Base-by-base conservation (phyloP, 2,113 vertebrate species). In the Ceuthmochares aereus region DNA sequence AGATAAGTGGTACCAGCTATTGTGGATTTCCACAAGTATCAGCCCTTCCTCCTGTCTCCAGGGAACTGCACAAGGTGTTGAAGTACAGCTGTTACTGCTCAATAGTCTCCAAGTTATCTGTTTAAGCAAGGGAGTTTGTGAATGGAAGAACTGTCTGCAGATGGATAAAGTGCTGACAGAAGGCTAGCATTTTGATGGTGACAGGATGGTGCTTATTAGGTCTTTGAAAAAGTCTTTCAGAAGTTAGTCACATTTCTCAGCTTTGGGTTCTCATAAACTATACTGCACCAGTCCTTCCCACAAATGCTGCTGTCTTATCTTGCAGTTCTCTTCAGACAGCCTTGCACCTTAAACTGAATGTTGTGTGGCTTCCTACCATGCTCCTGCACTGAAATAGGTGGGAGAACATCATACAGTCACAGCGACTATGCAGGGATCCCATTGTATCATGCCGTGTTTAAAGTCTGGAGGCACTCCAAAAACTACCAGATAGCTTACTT, bases 361-460 rank as follows among this genome's bases (percentile, higher is more conserved):
- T 49, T 47, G 45, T 34, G 26, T 70, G 52, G 10, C n/a, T 92
- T 90, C 42, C 30, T 54, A 62, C 19, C 5, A 10, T 9, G 42
- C 22, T 77, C 29, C 59, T 4, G 37, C 67, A 45, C 19, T 72
- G 32, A 85, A 75, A 26, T 73, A 22, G 26, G 2, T 74, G 55
- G 16, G 36, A 43, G 26, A 87, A 32, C 32, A 25, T 43, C 0
- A 0, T 45, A 25, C 23, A 30, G 47, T 30, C 43, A 29, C 29
- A 52, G 40, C 17, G 19, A 32, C 60, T 43, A 3, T 40, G n/a
- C 7, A 69, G 7, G 18, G 12, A 70, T 59, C 18, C 18, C 25
- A 30, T 14, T 2, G 0, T 36, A n/a, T 18, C 43, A 1, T 21
- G 29, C n/a, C 27, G 8, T 19, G 14, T 21, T 69, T 2, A 0